These are phyloP conservation scores for Hestina assimilis DNA, from an alignment of 1,140 invertebrate species.

Conservation along the genomic window DNA sequence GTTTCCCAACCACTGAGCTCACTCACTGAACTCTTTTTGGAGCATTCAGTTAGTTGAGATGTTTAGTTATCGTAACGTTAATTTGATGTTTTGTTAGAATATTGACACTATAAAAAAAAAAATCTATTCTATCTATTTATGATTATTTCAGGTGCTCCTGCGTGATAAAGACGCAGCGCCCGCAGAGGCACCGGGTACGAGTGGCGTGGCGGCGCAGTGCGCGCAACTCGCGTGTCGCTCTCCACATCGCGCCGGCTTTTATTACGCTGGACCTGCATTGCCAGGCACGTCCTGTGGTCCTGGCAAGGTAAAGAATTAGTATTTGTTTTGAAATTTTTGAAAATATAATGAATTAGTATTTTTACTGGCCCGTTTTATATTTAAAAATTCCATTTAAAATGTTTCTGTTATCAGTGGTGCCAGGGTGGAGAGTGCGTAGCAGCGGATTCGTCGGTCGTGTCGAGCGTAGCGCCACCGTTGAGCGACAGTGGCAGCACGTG, in stretches of 20 bases:
- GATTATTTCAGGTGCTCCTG: slow-evolving; percentile 72
- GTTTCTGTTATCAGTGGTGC: slow-evolving; percentile 77
- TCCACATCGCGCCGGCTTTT: slow-evolving; percentile 85
- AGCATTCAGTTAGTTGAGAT: too few species aligned
- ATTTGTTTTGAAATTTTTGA: too few species aligned
- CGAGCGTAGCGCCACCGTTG: slow-evolving; percentile 35
- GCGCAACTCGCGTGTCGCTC: slow-evolving; percentile 84
- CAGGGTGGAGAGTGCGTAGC: slow-evolving; percentile 82
- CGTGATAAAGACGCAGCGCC: slow-evolving; percentile 80
- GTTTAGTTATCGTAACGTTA: too few species aligned
- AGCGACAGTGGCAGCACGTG: slow-evolving; percentile 53
- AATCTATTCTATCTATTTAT: too few species aligned
- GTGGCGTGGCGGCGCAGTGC: slow-evolving; percentile 75
- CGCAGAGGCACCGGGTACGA: slow-evolving; percentile 28
- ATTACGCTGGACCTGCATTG: slow-evolving; percentile 87
- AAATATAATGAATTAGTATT: too few species aligned
- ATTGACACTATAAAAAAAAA: too few species aligned
- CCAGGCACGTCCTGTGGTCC: slow-evolving; percentile 86
- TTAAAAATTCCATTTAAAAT: not conserved
- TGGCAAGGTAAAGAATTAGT: slow-evolving; percentile 78
- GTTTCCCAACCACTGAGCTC: too few species aligned
- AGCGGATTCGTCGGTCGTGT: slow-evolving; percentile 19
- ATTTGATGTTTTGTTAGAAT: too few species aligned
- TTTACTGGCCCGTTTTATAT: too few species aligned
- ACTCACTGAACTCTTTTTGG: too few species aligned